Evolutionary conservation across 2,888 invertebrate species (phyloP), one percentile per base, ranked within the genome.

Genomic region (Hemaris fuciformis): DNA sequence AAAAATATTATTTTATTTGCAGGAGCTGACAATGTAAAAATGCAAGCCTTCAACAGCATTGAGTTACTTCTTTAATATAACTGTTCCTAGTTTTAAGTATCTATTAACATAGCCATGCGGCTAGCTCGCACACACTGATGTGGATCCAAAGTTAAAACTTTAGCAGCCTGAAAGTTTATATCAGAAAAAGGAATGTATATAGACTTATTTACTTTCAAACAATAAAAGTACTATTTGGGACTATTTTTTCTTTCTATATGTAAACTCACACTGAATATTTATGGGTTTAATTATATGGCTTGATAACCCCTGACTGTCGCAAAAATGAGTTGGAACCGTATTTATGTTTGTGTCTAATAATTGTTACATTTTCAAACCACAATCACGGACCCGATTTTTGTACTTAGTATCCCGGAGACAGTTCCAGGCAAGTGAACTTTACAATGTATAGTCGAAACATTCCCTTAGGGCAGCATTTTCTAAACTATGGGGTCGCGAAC

Each of bases 1-100:
- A 67, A 38, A 60, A 64, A 20, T 34, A 53, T 67, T 63, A 69
- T 69, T 71, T 73, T 58, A 62, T 64, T 79, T 73, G 41, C 90
- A 91, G 91, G 94, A 94, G 84, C 88, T 94, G 79, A 94, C 94
- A 66, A 94, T 94, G 94, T 93, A 90, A 79, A 64, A 67, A 45
- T 13, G 38, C 62, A 45, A 62, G 31, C 73, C 81, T 81, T 83
- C 84, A 81, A n/a, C 82, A 83, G 81, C 67, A 58, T 66, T 38
- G 38, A 38, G 38, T 38, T n/a, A 38, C 38, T 69, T 68, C n/a
- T 64, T 68, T 41, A 42, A 46, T 45, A 34, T 70, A 69, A 76
- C 70, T 76, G 74, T 76, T 74, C 68, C 66, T 87, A 86, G 82
- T 58, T 81, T 77, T 89, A 89, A 89, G 89, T 80, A 76, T 72